Percentiles rank a stretch among this genome's conserved stretches.
These are phyloP conservation scores for Brachyalestes nurse DNA, from an alignment of 2,797 vertebrate species.

Conservation along the genomic window DNA sequence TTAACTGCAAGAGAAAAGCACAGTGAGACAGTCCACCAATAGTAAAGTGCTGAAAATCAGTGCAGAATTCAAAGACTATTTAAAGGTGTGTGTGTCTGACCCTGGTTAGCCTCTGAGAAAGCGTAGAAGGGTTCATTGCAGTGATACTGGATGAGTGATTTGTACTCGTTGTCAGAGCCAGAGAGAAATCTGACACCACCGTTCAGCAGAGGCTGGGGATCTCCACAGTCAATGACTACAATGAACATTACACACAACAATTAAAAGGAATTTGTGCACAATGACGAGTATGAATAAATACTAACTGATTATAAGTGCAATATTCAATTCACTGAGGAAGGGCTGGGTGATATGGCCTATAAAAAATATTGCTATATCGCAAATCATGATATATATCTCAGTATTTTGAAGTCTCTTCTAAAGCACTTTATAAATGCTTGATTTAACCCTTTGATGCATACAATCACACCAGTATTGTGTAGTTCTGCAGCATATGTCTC, in stretches of 20 bases:
- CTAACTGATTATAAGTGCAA: neutral
- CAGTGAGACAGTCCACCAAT: neutral
- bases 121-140: slow-evolving; percentile 76
- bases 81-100: slow-evolving; percentile 30
- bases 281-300: neutral
- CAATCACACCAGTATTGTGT: too few relatives aligned
- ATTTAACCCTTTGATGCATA: too few relatives aligned
- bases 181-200: slow-evolving; percentile 68
- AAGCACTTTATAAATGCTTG: too few relatives aligned
- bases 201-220: slow-evolving; percentile 70
- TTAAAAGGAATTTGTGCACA: neutral
- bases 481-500: too few relatives aligned
- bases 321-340: too few relatives aligned
- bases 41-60: neutral
- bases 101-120: neutral
- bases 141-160: slow-evolving; percentile 71
- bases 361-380: too few relatives aligned
- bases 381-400: too few relatives aligned
- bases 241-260: neutral
- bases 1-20: slow-evolving; percentile 15
- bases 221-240: slow-evolving; percentile 77
- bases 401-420: too few relatives aligned
- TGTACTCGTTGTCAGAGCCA: slow-evolving; percentile 71
- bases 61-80: neutral
- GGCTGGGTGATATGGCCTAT: too few relatives aligned